Evolutionary conservation across 2,888 invertebrate genomes (phyloP), one percentile per base, ranked within the genome.

Genomic region (Philonicus albiceps): DNA sequence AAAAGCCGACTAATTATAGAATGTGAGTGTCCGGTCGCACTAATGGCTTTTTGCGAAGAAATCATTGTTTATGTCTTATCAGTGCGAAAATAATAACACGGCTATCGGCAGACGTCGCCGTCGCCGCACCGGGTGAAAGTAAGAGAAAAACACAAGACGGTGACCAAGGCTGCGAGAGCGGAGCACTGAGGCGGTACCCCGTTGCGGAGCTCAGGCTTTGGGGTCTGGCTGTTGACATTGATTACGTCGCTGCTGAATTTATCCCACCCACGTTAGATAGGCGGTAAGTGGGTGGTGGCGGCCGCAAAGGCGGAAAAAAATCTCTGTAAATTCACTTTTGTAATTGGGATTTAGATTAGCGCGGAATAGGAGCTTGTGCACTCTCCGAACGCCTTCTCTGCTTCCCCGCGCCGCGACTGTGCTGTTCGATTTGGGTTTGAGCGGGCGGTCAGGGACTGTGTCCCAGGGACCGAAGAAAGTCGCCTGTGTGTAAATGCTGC

Each of bases 171-270:
- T 49, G 49, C 49, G 49, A 49, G 49, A 49, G 49, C 49, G 49
- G 49, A 49, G n/a, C n/a, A 49, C 49, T n/a, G 49, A 49, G 49
- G 49, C 49, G 49, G 49, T 49, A 19, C 49, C 49, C 49, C 49
- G n/a, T 49, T n/a, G n/a, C 5, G 49, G 49, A n/a, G 49, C 49
- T 49, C 49, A 76, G 19, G 76, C 37, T 19, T 49, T 43, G 49
- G 40, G 49, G 78, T 78, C 78, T 78, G 78, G 78, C 30, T 78
- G 78, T 78, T 78, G 78, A 78, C 78, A 78, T 78, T 78, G 78
- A 78, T 78, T 78, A 78, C 78, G 78, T 78, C 43, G 78, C 49
- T 27, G 27, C 49, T 78, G 43, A 78, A 78, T 30, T 78, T 78
- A 78, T 49, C 78, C 78, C 78, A 78, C 78, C 49, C 49, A 49